phyloP scores from a whole-genome alignment of 2,797 vertebrate species.

The Chaetodon trifasciatus region DNA sequence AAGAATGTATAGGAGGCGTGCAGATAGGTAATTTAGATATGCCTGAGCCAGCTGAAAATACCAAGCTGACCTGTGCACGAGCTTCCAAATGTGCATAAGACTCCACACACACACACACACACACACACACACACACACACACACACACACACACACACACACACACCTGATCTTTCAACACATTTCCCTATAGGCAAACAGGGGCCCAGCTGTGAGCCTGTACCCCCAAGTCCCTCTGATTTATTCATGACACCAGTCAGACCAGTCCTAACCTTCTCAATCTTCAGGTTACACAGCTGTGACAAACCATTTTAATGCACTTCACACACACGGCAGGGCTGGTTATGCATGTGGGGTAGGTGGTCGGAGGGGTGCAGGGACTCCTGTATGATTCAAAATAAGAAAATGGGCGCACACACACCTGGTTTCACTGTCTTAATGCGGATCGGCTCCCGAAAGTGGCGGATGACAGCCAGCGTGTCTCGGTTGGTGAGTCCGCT shows the following conservation, averaged over 20 bases:
- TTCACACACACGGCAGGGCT: not conserved
- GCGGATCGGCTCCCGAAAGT: constrained; percentile 95
- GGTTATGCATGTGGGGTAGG: constrained; percentile 4
- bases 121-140: constrained; percentile 31
- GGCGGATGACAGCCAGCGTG: constrained; percentile 94
- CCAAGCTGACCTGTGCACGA: not conserved
- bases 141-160: constrained; percentile 25
- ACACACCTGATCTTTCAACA: constrained; percentile 23
- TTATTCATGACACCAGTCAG: constrained; percentile 10
- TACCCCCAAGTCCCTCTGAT: not conserved
- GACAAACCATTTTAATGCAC: not conserved
- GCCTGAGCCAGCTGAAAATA: constrained; percentile 4
- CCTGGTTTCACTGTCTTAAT: constrained; percentile 96
- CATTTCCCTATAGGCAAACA: not conserved
- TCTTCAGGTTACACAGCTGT: not conserved
- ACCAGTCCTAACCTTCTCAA: constrained; percentile 13
- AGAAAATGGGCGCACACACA: constrained; percentile 74
- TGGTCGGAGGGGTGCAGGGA: not conserved
- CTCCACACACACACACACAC: constrained; percentile 17
- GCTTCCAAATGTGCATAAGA: constrained; percentile 1
- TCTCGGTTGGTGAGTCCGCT: constrained; percentile 97
- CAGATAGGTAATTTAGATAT: not conserved
- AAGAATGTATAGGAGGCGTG: constrained; percentile 3
- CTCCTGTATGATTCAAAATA: not conserved
- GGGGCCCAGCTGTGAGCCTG: constrained; percentile 27